Conservation (phyloP, 2,888 invertebrate species). For the Tenthredo notha region DNA sequence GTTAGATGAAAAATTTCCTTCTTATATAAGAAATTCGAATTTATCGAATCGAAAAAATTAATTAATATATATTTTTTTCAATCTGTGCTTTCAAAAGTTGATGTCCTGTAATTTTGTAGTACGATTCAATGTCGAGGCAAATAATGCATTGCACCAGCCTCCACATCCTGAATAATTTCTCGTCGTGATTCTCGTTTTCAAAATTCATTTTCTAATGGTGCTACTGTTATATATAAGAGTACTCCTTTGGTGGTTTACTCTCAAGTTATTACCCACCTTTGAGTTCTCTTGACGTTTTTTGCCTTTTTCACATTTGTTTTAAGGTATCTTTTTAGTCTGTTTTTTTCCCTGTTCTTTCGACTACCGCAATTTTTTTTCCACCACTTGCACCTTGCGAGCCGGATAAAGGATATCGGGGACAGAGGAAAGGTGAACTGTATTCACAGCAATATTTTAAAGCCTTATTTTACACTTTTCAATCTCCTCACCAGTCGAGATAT, state of each 20-base stretch:
- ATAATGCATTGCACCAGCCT: too few relatives aligned
- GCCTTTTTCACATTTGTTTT: background rate
- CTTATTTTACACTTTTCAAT: conserved; percentile 32
- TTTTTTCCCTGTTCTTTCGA: conserved; percentile 16
- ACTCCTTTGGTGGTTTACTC: background rate
- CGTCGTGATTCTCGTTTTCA: too few relatives aligned
- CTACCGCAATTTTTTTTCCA: conserved; percentile 46
- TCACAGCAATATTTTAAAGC: background rate
- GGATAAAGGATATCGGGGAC: conserved; percentile 15
- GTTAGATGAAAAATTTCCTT: background rate
- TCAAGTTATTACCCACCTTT: background rate
- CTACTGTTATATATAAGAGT: background rate
- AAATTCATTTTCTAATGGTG: too few relatives aligned
- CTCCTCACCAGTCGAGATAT: background rate
- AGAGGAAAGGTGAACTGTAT: conserved; percentile 2
- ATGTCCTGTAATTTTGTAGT: too few relatives aligned
- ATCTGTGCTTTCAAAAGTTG: too few relatives aligned
- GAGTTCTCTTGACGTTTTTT: background rate
- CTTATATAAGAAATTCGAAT: background rate
- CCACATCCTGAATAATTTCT: too few relatives aligned
- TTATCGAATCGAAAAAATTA: background rate
- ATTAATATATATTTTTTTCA: background rate
- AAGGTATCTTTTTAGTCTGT: background rate
- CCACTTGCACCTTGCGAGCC: conserved; percentile 28
- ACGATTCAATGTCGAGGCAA: too few relatives aligned